A percentile compares a stretch with the other conserved stretches of the same genome.
These are phyloP conservation scores for Cephus runcator DNA, from an alignment of 2,888 invertebrate genomes.

Conservation along the genomic window DNA sequence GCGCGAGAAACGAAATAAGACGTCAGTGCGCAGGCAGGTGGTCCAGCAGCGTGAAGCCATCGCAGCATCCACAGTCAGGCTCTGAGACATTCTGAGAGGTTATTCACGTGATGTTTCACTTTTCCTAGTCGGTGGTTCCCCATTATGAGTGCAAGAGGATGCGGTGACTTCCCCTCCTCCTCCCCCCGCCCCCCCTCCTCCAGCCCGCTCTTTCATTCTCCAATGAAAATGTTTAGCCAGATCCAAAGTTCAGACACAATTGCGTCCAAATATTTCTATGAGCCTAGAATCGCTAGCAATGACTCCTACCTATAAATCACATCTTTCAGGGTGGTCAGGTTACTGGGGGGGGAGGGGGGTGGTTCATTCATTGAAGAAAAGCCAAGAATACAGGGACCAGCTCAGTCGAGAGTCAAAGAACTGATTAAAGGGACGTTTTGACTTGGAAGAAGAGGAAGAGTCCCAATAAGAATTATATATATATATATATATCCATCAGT, in stretches of 20 bases:
- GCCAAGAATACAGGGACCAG: no score
- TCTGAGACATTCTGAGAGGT: slow-evolving; percentile 7
- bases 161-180: slow-evolving; percentile 23
- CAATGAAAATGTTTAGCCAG: slow-evolving; percentile 60
- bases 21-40: slow-evolving; percentile 52
- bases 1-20: slow-evolving; percentile 42
- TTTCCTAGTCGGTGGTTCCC: slow-evolving; percentile 53
- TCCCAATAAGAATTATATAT: no score
- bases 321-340: slow-evolving; percentile 53
- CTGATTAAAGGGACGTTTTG: no score
- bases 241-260: slow-evolving; percentile 28
- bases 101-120: slow-evolving; percentile 57
- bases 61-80: slow-evolving; percentile 9
- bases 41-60: slow-evolving; percentile 27
- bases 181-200: slow-evolving; percentile 4
- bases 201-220: slow-evolving; percentile 34
- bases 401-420: no score
- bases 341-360: slow-evolving; percentile 12
- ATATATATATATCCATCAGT: no score
- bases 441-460: no score
- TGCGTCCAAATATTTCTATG: slow-evolving; percentile 48
- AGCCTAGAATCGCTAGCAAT: slow-evolving; percentile 47
- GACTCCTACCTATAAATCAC: slow-evolving; percentile 54
- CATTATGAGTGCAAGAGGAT: slow-evolving; percentile 41
- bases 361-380: slow-evolving; percentile 2